Evolutionary conservation across 2,888 invertebrate species (phyloP), one percentile per base, ranked within the genome.

Genomic region (Oscheius sp.): DNA sequence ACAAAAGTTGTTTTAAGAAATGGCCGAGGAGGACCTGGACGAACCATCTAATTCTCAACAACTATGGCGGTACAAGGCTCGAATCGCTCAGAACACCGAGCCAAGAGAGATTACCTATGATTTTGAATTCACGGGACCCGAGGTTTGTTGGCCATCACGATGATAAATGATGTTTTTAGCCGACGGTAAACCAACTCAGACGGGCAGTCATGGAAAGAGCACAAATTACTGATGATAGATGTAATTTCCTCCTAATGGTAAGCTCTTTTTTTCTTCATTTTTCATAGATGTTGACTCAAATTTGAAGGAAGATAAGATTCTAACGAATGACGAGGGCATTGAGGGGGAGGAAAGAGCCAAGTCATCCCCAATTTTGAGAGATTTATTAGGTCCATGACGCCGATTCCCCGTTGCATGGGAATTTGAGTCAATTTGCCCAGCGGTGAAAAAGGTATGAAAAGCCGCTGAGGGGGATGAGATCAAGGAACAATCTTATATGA

Each of bases 311-410:
- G n/a, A n/a, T n/a, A n/a, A n/a, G n/a, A n/a, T n/a, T n/a, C n/a
- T 95, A 94, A 82, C 95, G 95, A 89, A 98, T 97, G 69, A 97
- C 95, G 89, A 98, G 98, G 10, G 97, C 97, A 89, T 98, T 95
- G 68, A 97, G 96, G 12, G 96, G 96, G 69, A 96, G 92, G 75
- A 96, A 91, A 34, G 95, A 95, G 83, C 94, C 91, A n/a, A n/a
- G n/a, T n/a, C n/a, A n/a, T n/a, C n/a, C n/a, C n/a, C n/a, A n/a
- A n/a, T n/a, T n/a, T n/a, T n/a, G n/a, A n/a, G n/a, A n/a, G n/a
- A n/a, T n/a, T n/a, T n/a, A n/a, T n/a, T n/a, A n/a, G n/a, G n/a
- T n/a, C n/a, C n/a, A n/a, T n/a, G n/a, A n/a, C n/a, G n/a, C n/a
- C n/a, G n/a, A n/a, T n/a, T n/a, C n/a, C n/a, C n/a, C n/a, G n/a